Base-by-base conservation (phyloP, 2,113 vertebrate species). In the Neoarius graeffei region DNA sequence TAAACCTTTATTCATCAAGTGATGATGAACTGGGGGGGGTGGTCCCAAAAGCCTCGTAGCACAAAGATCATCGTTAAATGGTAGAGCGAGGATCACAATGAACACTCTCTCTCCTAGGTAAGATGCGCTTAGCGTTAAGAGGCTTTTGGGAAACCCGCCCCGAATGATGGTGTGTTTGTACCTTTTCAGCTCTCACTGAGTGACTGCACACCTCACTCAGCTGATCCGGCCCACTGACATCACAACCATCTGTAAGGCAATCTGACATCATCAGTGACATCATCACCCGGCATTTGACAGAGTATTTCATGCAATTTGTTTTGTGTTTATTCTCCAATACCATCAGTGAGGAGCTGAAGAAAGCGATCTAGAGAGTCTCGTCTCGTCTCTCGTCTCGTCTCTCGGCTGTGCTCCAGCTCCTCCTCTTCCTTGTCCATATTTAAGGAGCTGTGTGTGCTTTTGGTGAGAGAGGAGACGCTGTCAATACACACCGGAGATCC, bases 131-230 rank as follows among this genome's bases (percentile, higher is more conserved):
- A 42, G 35, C 35, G 35, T 42, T 42, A 42, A 42, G 35, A 42
- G 35, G 35, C 35, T 42, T 42, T 42, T 42, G 35, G 35, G 35
- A 42, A 42, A 42, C 35, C 35, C 35, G 35, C 35, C 35, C 35
- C 35, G 35, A 42, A 42, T 0, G 5, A 15, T 13, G 50, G 15
- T 66, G 14, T 76, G 15, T 66, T n/a, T 74, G 13, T 92, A 98
- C 97, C 96, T 99, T 97, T 89, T 97, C 96, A 90, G 95, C 94
- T 88, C 95, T 96, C 96, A 97, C 97, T 23, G 97, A 98, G 91
- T 98, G 97, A 95, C 98, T 98, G 92, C 96, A 97, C 89, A 98
- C 95, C 90, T 98, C 97, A 91, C 96, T 94, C 92, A 96, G 93
- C 85, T 95, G 95, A 59, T 95, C 96, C 74, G 89, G 89, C 66